Evolutionary conservation across 2,888 invertebrate genomes (phyloP), one percentile per base, ranked within the genome.

Genomic region (Nasonia oneida): DNA sequence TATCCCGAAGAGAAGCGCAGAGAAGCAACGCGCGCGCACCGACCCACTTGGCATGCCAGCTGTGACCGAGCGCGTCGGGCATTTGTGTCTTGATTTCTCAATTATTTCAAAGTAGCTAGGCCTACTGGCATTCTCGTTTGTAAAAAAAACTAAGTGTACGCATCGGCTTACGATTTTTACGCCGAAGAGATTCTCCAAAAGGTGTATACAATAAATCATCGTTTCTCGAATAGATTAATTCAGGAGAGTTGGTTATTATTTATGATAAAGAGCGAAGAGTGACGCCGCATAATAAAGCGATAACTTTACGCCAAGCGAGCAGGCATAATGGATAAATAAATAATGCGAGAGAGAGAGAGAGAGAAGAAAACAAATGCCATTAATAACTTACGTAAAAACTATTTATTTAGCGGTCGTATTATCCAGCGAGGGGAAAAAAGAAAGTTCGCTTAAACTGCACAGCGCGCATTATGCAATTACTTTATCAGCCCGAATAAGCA

Each of bases 11-110:
- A 61, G 57, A 61, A 61, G 23, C 57, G 57, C 57, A n/a, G 57
- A 57, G 57, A 57, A 57, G 57, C 57, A 57, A 87, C 64, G 86
- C 29, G 29, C 29, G 29, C 29, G 29, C 57, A 8, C 83, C 91
- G 92, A 91, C 93, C 93, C 89, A 92, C 90, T 92, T 92, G 92
- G 70, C 88, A 90, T 89, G 89, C 89, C 90, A 91, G 89, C 90
- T 91, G 92, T 93, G 90, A 92, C 92, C 88, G 85, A 10, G 53
- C 23, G 47, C 3, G 67, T 67, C 67, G 67, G 67, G 67, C 67
- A 67, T 14, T 67, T 67, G 10, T 67, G 67, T 67, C 33, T 67
- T 67, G 33, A 12, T 33, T 67, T 67, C 15, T 33, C 67, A 33
- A 67, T 33, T 29, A 67, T 23, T 61, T 61, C 57, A 61, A 61